Evolutionary conservation across 2,797 vertebrate genomes (phyloP).

Genomic region (Chromis chromis): DNA sequence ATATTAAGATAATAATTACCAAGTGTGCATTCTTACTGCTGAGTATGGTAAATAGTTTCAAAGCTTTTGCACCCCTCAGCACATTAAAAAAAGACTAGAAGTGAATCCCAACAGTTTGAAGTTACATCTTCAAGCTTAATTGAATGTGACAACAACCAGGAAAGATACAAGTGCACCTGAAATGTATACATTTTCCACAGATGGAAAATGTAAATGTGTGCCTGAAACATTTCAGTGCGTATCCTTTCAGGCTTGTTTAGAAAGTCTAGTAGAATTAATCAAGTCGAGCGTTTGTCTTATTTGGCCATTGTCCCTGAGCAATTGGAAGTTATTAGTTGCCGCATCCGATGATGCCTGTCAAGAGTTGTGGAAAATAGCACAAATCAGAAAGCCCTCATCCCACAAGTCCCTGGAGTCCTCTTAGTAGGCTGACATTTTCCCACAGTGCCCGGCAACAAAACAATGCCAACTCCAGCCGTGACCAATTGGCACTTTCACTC

Average conservation of each 20-base stretch:
- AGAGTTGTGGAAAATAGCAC: constrained; percentile 88
- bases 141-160: not conserved
- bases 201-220: not conserved
- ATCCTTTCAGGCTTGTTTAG: not conserved
- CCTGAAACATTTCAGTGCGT: not conserved
- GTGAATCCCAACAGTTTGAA: constrained; percentile 11
- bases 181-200: not conserved
- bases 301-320: constrained; percentile 43
- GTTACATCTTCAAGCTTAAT: constrained; percentile 17
- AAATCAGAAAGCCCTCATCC: constrained; percentile 79
- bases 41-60: constrained; percentile 26
- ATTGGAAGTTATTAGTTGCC: constrained; percentile 76
- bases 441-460: constrained; percentile 90
- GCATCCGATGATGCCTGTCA: constrained; percentile 85
- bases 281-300: constrained; percentile 26
- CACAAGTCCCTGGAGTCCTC: constrained; percentile 81
- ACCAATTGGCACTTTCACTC: constrained; percentile 95
- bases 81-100: constrained; percentile 30
- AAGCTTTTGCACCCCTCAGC: constrained; percentile 1
- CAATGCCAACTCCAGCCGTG: constrained; percentile 91
- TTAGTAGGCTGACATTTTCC: constrained; percentile 96
- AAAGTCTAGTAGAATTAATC: not conserved
- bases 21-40: constrained; percentile 40
- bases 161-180: constrained; percentile 11
- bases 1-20: constrained; percentile 67